These are phyloP conservation scores for Maniola jurtina DNA, from an alignment of 1,140 invertebrate species.

Conservation along the genomic window DNA sequence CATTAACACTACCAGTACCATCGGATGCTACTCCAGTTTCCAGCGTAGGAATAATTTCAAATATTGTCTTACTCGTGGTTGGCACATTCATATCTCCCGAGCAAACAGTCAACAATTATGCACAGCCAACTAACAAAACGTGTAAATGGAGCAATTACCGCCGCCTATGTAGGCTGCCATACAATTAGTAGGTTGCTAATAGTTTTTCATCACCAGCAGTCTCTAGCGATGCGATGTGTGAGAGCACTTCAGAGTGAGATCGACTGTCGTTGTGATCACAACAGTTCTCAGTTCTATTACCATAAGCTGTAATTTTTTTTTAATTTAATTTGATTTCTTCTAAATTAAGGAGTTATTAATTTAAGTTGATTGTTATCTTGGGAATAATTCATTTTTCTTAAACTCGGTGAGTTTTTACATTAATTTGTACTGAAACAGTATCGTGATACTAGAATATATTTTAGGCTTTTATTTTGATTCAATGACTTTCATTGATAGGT, in stretches of 20 bases:
- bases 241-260: constrained; percentile 56
- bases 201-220: constrained; percentile 74
- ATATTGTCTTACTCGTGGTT: constrained; percentile 50
- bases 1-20: constrained; percentile 38
- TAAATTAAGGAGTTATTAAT: too few species aligned
- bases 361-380: neutral
- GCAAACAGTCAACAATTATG: constrained; percentile 74
- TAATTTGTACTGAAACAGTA: too few species aligned
- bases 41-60: constrained; percentile 43
- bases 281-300: constrained; percentile 35
- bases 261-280: constrained; percentile 59
- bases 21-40: constrained; percentile 30
- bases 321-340: neutral
- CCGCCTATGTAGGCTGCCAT: constrained; percentile 68
- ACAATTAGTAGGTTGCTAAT: constrained; percentile 76
- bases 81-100: constrained; percentile 57
- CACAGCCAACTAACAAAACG: constrained; percentile 70
- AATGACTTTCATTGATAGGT: too few species aligned
- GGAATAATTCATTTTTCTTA: neutral
- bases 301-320: neutral
- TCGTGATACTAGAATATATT: too few species aligned
- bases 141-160: constrained; percentile 78
- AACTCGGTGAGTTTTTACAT: neutral
- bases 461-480: too few species aligned
- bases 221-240: constrained; percentile 46